Evolutionary conservation across 2,113 vertebrate species (phyloP).

Genomic region (Jaculus jaculus): DNA sequence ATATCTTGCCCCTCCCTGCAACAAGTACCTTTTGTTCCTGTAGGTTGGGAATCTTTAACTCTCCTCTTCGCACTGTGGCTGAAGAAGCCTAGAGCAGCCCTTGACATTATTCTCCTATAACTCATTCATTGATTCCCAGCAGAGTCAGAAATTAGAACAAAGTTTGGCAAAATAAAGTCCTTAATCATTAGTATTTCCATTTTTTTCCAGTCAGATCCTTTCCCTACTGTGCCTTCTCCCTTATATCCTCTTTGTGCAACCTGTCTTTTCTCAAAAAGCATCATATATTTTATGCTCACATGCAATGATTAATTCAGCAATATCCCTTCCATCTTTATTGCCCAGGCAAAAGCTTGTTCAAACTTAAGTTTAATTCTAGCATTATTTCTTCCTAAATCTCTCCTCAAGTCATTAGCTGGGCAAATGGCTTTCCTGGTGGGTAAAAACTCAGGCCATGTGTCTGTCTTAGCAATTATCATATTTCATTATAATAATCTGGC

Average conservation of each 20-base stretch:
- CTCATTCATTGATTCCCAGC: neutral
- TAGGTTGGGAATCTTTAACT: neutral
- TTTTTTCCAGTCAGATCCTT: neutral
- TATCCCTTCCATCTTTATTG: neutral
- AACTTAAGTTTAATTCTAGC: neutral
- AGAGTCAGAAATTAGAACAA: neutral
- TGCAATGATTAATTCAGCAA: neutral
- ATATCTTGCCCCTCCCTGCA: accelerated
- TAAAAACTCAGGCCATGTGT: neutral
- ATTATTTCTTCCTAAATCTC: neutral
- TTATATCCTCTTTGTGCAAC: neutral
- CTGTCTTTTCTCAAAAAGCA: neutral
- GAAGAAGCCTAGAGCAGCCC: neutral
- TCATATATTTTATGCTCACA: neutral
- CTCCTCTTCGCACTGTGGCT: neutral
- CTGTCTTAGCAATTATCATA: neutral
- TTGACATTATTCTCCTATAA: neutral
- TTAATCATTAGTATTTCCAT: neutral
- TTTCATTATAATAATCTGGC: neutral
- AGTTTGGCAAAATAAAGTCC: neutral
- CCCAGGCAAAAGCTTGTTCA: neutral
- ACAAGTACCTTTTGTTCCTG: neutral
- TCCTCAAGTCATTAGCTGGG: neutral
- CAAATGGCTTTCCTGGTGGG: neutral
- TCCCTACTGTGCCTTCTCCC: neutral